phyloP scores from a whole-genome alignment of 2,797 vertebrate genomes.

The Danio jaintianensis region DNA sequence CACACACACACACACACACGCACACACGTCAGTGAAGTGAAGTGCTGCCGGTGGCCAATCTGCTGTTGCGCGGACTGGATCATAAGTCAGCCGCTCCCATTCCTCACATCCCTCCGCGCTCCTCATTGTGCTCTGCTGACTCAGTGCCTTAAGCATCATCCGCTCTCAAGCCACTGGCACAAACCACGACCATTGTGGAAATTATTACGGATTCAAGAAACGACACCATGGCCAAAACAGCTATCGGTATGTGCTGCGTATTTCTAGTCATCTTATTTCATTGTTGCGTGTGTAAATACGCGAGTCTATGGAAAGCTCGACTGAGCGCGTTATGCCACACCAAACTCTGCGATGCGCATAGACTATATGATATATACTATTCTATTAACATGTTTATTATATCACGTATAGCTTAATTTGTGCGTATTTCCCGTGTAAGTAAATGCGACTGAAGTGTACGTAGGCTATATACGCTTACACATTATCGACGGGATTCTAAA shows the following conservation, averaged over 20 bases:
- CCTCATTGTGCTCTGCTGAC: conserved; percentile 78
- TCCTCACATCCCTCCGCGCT: conserved; percentile 63
- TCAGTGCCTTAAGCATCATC: conserved; percentile 84
- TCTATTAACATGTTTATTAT: background rate
- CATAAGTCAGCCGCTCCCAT: conserved; percentile 65
- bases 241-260: conserved; percentile 74
- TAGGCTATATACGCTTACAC: no score
- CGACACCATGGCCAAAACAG: conserved; percentile 80
- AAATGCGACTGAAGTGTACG: background rate
- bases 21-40: conserved; percentile 43
- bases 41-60: conserved; percentile 64
- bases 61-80: conserved; percentile 68
- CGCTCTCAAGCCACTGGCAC: conserved; percentile 69
- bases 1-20: no score
- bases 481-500: background rate
- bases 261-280: background rate
- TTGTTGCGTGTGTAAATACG: background rate
- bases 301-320: background rate
- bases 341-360: background rate
- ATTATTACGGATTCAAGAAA: conserved; percentile 63
- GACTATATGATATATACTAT: background rate
- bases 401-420: background rate
- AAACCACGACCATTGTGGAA: conserved; percentile 67
- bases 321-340: background rate
- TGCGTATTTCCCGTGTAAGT: background rate